Evolutionary conservation across 2,113 vertebrate species (phyloP).

Genomic region (Symphodus melops): DNA sequence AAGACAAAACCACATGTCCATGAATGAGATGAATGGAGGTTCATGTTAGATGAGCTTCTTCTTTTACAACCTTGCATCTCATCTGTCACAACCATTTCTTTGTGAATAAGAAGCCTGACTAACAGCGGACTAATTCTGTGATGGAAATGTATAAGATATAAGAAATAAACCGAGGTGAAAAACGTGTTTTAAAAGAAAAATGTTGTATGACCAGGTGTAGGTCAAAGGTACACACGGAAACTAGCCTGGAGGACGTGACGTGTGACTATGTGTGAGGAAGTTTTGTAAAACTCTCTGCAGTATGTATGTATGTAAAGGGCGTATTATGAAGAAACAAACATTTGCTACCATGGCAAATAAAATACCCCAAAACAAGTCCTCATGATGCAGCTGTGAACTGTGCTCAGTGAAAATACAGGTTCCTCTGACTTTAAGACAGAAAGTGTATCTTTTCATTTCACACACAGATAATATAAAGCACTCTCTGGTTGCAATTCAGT

Average conservation of each 20-base stretch:
- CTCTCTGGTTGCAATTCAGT: neutral
- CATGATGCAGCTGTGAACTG: neutral
- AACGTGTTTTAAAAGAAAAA: neutral
- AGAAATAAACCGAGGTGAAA: slow-evolving; percentile 21
- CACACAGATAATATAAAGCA: neutral
- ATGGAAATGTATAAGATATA: neutral
- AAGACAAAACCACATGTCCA: neutral
- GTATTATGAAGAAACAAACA: neutral
- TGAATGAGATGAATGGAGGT: neutral
- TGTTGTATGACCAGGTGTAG: neutral
- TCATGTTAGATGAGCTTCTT: no score
- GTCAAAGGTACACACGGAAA: neutral
- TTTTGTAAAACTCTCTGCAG: neutral
- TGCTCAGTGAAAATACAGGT: neutral
- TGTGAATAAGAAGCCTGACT: no score
- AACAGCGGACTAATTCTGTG: no score
- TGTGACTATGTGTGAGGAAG: neutral
- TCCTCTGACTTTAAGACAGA: neutral
- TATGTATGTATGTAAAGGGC: neutral
- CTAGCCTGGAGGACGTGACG: neutral
- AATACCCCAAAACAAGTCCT: neutral
- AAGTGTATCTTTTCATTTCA: neutral
- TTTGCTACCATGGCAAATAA: neutral
- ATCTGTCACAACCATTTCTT: no score
- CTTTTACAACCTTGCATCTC: neutral